A percentile compares a stretch with the other conserved stretches of the same genome.
Conservation (phyloP, 2,888 invertebrate genomes). For the Abrostola triplasia region DNA sequence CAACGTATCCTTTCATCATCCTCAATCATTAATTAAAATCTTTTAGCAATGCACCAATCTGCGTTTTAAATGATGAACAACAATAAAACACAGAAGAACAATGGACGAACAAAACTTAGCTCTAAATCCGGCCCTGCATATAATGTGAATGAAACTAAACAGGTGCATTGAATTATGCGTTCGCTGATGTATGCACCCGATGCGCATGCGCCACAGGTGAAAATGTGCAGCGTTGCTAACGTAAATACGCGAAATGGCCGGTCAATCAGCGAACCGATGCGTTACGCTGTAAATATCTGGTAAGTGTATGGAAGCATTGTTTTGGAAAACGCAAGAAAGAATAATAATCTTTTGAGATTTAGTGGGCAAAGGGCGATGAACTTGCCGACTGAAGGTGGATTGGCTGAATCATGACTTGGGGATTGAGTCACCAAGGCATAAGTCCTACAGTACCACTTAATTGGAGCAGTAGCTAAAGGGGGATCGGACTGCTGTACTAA, state of each 20-base stretch:
- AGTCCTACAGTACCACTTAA: neutral
- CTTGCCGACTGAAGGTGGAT: constrained; percentile 25
- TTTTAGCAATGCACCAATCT: too few species aligned
- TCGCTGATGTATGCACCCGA: constrained; percentile 61
- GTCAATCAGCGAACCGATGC: constrained; percentile 55
- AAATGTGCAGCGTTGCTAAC: constrained; percentile 59
- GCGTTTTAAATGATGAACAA: too few species aligned
- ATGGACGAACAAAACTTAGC: neutral
- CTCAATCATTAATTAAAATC: too few species aligned
- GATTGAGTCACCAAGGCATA: constrained; percentile 15
- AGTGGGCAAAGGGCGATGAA: constrained; percentile 45
- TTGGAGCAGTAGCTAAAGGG: neutral
- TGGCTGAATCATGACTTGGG: constrained; percentile 8
- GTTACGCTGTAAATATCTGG: constrained; percentile 57
- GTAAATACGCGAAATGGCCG: constrained; percentile 61
- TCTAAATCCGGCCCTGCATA: constrained; percentile 44
- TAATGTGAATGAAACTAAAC: constrained; percentile 57
- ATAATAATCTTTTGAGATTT: constrained; percentile 55
- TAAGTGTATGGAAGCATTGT: constrained; percentile 51
- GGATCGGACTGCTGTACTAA: too few species aligned
- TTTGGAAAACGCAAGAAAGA: constrained; percentile 46
- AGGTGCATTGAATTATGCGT: constrained; percentile 59
- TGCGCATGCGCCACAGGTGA: constrained; percentile 56
- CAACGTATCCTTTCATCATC: too few species aligned
- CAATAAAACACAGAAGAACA: neutral